These are phyloP conservation scores for Sebastes aleutianus DNA, from an alignment of 2,797 vertebrate genomes.

Conservation along the genomic window DNA sequence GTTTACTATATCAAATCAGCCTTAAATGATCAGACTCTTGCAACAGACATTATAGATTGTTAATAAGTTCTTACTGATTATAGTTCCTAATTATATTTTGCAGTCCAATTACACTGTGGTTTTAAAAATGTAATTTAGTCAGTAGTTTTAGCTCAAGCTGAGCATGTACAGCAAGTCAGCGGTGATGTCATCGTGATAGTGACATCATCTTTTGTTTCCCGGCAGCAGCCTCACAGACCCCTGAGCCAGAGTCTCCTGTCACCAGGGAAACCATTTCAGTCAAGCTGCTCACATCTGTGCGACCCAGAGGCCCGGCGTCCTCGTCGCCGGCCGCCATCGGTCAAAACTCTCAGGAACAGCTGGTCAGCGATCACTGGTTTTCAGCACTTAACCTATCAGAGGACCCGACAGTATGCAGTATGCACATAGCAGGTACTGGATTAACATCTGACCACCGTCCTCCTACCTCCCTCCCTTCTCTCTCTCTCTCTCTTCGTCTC, in stretches of 20 bases:
- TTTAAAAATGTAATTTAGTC: background rate
- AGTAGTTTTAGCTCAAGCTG: background rate
- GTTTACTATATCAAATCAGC: background rate
- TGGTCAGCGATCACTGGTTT: conserved; percentile 76
- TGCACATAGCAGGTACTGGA: conserved; percentile 76
- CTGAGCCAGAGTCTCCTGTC: conserved; percentile 66
- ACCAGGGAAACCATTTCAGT: conserved; percentile 74
- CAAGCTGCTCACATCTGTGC: conserved; percentile 67
- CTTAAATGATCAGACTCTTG: background rate
- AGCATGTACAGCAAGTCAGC: background rate
- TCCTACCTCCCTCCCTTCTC: background rate
- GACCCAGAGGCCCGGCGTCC: conserved; percentile 43
- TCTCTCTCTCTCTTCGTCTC: conserved; percentile 1
- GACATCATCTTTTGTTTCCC: conserved; percentile 62
- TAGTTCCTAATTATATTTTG: too few relatives aligned
- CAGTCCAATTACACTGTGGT: background rate
- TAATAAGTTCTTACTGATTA: too few relatives aligned
- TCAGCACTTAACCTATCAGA: conserved; percentile 76
- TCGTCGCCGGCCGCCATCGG: conserved; percentile 42
- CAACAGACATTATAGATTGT: background rate
- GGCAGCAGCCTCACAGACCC: conserved; percentile 54
- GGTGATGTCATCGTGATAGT: conserved; percentile 32
- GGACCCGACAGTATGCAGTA: conserved; percentile 46
- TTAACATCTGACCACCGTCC: background rate
- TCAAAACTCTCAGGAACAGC: conserved; percentile 84